These are phyloP conservation scores for Sorex fumeus DNA, from an alignment of 2,113 vertebrate genomes.

Conservation along the genomic window DNA sequence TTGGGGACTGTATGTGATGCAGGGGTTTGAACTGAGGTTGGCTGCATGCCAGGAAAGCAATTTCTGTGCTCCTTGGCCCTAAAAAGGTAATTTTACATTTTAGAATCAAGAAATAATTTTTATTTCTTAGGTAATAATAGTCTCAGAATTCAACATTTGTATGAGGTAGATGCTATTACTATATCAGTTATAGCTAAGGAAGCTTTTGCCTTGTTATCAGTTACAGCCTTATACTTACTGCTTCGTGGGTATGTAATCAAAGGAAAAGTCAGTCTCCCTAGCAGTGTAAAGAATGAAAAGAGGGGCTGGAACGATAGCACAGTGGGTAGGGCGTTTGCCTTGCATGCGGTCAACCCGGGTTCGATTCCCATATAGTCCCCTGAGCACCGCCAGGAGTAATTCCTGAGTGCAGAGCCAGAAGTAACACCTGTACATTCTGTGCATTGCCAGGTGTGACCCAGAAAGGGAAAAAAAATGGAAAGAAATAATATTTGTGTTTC, in stretches of 20 bases:
- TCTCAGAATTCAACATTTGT: constrained; percentile 14
- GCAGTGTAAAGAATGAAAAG: constrained; percentile 25
- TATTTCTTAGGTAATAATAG: constrained; percentile 39
- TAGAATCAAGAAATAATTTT: constrained; percentile 16
- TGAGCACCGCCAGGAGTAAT: no score
- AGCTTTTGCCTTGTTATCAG: not conserved
- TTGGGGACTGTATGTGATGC: no score
- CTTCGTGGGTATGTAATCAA: not conserved
- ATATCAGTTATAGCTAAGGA: not conserved
- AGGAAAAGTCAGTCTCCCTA: not conserved
- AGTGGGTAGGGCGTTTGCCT: no score
- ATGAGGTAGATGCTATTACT: constrained; percentile 31
- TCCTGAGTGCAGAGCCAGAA: no score
- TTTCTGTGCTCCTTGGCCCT: no score
- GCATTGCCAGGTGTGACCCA: no score
- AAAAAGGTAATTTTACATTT: not conserved
- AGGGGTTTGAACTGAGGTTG: no score
- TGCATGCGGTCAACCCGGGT: no score
- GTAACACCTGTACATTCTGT: no score
- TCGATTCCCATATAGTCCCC: no score
- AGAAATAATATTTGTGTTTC: not conserved
- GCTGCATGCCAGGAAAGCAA: no score
- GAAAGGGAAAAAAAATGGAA: constrained; percentile 2
- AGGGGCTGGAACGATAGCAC: not conserved
- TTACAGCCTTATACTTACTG: not conserved